These are phyloP conservation scores for Lymantria dispar DNA, from an alignment of 2,888 invertebrate species.

Conservation along the genomic window DNA sequence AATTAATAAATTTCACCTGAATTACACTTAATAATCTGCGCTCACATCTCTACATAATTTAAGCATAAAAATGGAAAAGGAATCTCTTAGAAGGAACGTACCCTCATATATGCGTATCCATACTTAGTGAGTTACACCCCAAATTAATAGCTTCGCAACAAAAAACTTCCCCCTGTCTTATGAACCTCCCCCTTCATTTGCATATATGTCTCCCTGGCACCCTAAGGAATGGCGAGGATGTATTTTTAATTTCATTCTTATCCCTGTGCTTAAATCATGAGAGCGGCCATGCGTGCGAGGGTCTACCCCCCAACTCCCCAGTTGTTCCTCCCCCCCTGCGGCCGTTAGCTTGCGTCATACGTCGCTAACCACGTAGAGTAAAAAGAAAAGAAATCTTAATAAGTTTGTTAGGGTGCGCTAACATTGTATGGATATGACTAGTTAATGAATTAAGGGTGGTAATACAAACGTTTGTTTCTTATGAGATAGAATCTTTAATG, in stretches of 20 bases:
- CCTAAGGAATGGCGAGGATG: conserved; percentile 78
- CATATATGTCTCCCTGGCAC: conserved; percentile 81
- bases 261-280: conserved; percentile 82
- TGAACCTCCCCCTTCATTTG: conserved; percentile 66
- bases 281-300: conserved; percentile 81
- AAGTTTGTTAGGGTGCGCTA: conserved; percentile 79
- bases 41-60: conserved; percentile 69
- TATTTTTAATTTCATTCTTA: conserved; percentile 83
- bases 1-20: conserved; percentile 60
- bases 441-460: conserved; percentile 13
- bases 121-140: conserved; percentile 77
- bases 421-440: conserved; percentile 51
- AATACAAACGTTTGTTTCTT: background rate
- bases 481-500: background rate
- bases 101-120: conserved; percentile 61
- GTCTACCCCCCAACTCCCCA: conserved; percentile 45
- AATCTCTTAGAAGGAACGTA: conserved; percentile 47
- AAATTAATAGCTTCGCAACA: conserved; percentile 82
- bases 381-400: conserved; percentile 83
- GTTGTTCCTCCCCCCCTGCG: conserved; percentile 44
- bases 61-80: conserved; percentile 59
- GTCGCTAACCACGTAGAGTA: conserved; percentile 82
- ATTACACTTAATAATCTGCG: conserved; percentile 72
- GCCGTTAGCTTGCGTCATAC: conserved; percentile 80
- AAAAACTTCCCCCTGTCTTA: conserved; percentile 79